Evolutionary conservation across 2,888 invertebrate species (phyloP).

Genomic region (Synergus japonicus): DNA sequence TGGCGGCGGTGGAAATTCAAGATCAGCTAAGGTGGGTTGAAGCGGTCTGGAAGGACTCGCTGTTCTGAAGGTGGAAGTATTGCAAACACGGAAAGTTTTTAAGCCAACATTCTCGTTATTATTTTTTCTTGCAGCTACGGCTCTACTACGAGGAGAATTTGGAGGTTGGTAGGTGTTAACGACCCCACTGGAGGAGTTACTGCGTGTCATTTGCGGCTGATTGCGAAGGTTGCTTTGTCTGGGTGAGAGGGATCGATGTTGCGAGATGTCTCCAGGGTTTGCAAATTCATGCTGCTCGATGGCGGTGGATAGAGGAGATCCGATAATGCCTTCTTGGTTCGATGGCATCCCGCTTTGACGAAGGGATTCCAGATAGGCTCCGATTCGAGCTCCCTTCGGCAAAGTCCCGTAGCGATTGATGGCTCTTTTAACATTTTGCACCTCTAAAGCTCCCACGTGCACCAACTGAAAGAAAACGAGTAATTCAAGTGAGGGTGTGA

Average conservation of each 20-base stretch:
- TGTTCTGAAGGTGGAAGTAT: constrained; percentile 78
- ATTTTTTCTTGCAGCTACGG: constrained; percentile 54
- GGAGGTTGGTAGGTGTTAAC: constrained; percentile 78
- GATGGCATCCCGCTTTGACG: constrained; percentile 86
- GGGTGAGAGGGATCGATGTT: constrained; percentile 82
- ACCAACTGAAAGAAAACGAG: constrained; percentile 78
- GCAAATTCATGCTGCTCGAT: constrained; percentile 58
- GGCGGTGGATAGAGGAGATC: constrained; percentile 45
- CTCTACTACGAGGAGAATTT: constrained; percentile 80
- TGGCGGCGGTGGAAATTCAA: constrained; percentile 94
- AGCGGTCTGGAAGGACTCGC: constrained; percentile 85
- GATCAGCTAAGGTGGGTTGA: constrained; percentile 87
- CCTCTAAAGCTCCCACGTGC: constrained; percentile 95
- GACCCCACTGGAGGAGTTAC: constrained; percentile 92
- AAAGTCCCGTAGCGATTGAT: constrained; percentile 97
- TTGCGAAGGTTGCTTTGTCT: constrained; percentile 82
- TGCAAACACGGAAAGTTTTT: constrained; percentile 77
- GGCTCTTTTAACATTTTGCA: constrained; percentile 96
- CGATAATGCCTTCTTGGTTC: constrained; percentile 68
- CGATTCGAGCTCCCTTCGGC: constrained; percentile 97
- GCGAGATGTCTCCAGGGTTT: constrained; percentile 72
- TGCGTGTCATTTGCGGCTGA: constrained; percentile 90
- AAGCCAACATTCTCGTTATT: constrained; percentile 74
- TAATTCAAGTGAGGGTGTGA: background rate
- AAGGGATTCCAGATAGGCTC: constrained; percentile 96